Evolutionary conservation across 2,797 vertebrate species (phyloP).

Genomic region (Schizopygopsis malacanthus): DNA sequence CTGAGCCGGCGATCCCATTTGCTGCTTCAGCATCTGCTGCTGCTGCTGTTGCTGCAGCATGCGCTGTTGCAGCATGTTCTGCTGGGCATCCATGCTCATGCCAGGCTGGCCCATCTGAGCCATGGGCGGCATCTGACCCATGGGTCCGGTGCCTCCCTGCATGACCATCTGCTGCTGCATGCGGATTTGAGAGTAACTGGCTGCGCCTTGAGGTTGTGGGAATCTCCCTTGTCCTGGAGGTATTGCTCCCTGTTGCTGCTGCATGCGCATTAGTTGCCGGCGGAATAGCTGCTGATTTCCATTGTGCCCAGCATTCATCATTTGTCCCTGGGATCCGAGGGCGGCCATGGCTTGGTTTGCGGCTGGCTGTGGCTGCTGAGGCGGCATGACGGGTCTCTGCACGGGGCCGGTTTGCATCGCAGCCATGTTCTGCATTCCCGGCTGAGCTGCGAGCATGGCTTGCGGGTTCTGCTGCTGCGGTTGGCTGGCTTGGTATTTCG

Average conservation of each 20-base stretch:
- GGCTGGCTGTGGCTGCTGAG: slow-evolving; percentile 83
- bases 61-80: slow-evolving; percentile 82
- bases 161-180: slow-evolving; percentile 90
- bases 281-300: slow-evolving; percentile 87
- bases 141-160: slow-evolving; percentile 79
- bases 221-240: slow-evolving; percentile 77
- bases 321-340: slow-evolving; percentile 86
- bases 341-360: slow-evolving; percentile 79
- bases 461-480: slow-evolving; percentile 81
- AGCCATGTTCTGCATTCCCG: slow-evolving; percentile 85
- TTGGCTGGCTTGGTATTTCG: slow-evolving; percentile 95
- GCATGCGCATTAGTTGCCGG: slow-evolving; percentile 81
- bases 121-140: slow-evolving; percentile 91
- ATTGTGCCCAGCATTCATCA: slow-evolving; percentile 88
- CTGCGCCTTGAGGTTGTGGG: slow-evolving; percentile 73
- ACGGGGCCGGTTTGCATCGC: slow-evolving; percentile 81
- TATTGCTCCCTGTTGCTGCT: slow-evolving; percentile 80
- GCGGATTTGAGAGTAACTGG: slow-evolving; percentile 81
- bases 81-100: slow-evolving; percentile 87
- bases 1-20: slow-evolving; percentile 89
- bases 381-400: slow-evolving; percentile 86
- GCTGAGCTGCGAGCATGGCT: slow-evolving; percentile 80
- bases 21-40: slow-evolving; percentile 87
- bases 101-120: slow-evolving; percentile 87
- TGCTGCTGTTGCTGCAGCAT: slow-evolving; percentile 74